phyloP scores from a whole-genome alignment of 2,888 invertebrate species.

The Micoletzkya japonica region DNA sequence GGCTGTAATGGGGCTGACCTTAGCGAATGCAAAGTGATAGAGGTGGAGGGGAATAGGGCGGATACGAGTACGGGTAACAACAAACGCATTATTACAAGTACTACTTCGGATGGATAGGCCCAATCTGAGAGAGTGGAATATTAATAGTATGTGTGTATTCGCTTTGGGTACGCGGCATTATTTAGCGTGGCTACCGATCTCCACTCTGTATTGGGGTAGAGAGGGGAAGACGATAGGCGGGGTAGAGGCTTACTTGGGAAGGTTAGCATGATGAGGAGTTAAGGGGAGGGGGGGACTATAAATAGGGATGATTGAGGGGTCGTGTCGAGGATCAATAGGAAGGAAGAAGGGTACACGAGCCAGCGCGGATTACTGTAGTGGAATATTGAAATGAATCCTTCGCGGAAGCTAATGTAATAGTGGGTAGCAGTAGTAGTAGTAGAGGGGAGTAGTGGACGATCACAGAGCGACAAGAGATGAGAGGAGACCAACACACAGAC shows the following conservation, averaged over 20 bases:
- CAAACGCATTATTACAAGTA: too few relatives aligned
- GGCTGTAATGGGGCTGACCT: too few relatives aligned
- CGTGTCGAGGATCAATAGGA: not conserved
- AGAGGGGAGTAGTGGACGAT: not conserved
- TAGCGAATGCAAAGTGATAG: too few relatives aligned
- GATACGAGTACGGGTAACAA: too few relatives aligned
- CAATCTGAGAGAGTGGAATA: not conserved
- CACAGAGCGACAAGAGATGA: not conserved
- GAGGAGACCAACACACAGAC: not conserved
- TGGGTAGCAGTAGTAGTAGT: not conserved
- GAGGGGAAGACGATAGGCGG: not conserved
- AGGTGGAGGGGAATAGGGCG: too few relatives aligned
- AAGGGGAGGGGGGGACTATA: too few relatives aligned
- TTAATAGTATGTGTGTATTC: not conserved
- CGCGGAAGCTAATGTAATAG: not conserved
- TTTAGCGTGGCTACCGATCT: slow-evolving; percentile 23
- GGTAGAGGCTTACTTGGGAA: not conserved
- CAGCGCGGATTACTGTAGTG: slow-evolving; percentile 13
- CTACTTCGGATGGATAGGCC: not conserved
- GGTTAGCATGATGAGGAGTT: not conserved
- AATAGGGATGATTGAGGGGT: too few relatives aligned
- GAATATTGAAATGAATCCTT: not conserved
- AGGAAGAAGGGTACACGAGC: not conserved
- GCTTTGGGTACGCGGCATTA: too few relatives aligned
- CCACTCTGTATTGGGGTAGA: slow-evolving; percentile 3